A percentile compares a stretch with the other conserved stretches of the same genome.
phyloP scores from a whole-genome alignment of 92 coral and sea anemone genomes.

The Micromussa lordhowensis region DNA sequence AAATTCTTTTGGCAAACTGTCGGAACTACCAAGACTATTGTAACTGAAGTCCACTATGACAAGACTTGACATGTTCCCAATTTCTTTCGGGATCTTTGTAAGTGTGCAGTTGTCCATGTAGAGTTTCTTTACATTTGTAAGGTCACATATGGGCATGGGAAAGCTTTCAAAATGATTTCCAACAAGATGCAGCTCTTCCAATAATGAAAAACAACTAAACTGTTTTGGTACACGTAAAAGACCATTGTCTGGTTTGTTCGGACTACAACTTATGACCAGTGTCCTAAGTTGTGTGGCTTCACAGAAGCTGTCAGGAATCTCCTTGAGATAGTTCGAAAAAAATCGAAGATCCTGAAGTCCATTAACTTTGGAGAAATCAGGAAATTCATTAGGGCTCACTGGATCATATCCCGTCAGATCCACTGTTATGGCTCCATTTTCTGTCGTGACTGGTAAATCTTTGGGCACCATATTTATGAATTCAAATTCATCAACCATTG shows the following conservation, averaged over 20 bases:
- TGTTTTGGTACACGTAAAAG: conserved; percentile 64
- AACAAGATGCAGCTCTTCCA: conserved; percentile 72
- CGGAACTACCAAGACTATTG: conserved; percentile 60
- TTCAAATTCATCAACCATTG: conserved; percentile 50
- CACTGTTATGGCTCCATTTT: conserved; percentile 70
- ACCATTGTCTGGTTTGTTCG: conserved; percentile 54
- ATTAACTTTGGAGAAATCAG: conserved; percentile 46
- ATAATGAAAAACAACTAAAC: conserved; percentile 54
- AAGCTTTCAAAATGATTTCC: conserved; percentile 75
- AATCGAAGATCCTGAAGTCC: conserved; percentile 78
- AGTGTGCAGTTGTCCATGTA: conserved; percentile 79
- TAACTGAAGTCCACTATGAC: conserved; percentile 80
- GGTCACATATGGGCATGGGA: conserved; percentile 74
- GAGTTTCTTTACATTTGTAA: conserved; percentile 70
- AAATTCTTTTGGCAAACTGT: conserved; percentile 67
- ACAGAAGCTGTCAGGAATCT: conserved; percentile 70
- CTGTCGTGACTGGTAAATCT: conserved; percentile 44
- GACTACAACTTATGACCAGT: conserved; percentile 70
- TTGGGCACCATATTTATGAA: conserved; percentile 55
- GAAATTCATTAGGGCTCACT: conserved; percentile 49
- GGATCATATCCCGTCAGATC: conserved; percentile 80
- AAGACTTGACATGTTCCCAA: conserved; percentile 58
- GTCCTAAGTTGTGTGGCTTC: conserved; percentile 57
- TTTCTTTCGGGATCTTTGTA: conserved; percentile 68
- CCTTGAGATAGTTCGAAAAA: conserved; percentile 70